phyloP scores from a whole-genome alignment of 2,113 vertebrate genomes.

The Sylvilagus bachmani region DNA sequence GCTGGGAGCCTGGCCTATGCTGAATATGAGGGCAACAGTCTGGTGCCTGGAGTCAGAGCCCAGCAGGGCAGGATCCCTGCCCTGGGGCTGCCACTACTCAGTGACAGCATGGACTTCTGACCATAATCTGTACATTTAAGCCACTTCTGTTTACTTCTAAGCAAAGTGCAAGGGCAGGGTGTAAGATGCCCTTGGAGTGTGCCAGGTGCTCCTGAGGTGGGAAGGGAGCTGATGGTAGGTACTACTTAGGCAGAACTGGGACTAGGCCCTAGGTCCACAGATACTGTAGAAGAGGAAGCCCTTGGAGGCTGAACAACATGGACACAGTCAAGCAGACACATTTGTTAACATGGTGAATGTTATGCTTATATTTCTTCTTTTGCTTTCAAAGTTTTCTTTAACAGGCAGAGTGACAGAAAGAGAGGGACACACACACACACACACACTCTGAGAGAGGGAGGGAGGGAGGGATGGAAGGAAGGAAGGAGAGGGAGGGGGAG shows the following conservation, averaged over 20 bases:
- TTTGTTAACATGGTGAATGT: too few relatives aligned
- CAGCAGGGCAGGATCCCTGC: fast-evolving
- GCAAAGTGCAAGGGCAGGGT: fast-evolving
- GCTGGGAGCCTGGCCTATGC: neutral
- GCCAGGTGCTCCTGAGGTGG: neutral
- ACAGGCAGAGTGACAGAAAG: too few relatives aligned
- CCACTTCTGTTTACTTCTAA: neutral
- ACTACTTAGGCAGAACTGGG: neutral
- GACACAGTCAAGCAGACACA: neutral
- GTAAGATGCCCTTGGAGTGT: fast-evolving
- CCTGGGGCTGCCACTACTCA: too few relatives aligned
- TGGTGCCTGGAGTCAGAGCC: neutral
- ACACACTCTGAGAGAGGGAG: too few relatives aligned
- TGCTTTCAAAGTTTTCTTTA: too few relatives aligned
- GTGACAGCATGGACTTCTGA: neutral
- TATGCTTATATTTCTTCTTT: too few relatives aligned
- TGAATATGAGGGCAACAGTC: fast-evolving
- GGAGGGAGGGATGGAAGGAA: too few relatives aligned
- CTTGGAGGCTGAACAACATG: neutral
- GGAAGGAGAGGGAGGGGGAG: too few relatives aligned
- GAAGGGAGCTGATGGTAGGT: neutral
- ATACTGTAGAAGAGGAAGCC: neutral
- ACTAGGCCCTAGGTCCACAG: neutral
- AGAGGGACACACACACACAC: too few relatives aligned
- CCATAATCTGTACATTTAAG: neutral